Evolutionary conservation across 1,140 invertebrate species (phyloP).

Genomic region (Papilio polytes): DNA sequence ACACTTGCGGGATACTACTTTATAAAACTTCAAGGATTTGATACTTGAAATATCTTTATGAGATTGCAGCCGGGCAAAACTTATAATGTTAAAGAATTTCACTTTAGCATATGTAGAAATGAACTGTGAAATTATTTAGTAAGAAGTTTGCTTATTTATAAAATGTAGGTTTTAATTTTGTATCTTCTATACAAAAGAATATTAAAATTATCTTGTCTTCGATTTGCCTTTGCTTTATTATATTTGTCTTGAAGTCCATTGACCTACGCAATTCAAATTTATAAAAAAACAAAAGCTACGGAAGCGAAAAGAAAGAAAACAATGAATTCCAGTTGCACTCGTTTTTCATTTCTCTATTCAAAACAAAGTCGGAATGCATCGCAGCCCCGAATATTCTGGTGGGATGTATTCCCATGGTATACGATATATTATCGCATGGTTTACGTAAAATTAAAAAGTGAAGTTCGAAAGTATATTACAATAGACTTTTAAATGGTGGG

Average conservation of each 20-base stretch:
- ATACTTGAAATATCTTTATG: neutral
- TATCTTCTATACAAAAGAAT: too few relatives aligned
- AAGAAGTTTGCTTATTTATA: too few relatives aligned
- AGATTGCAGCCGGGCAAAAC: neutral
- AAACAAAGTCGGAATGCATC: constrained; percentile 36
- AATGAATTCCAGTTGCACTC: constrained; percentile 40
- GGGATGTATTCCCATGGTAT: constrained; percentile 42
- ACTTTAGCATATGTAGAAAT: neutral
- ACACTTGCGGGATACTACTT: constrained; percentile 19
- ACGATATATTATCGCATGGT: constrained; percentile 43
- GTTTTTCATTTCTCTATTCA: constrained; percentile 45
- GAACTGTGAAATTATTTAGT: too few relatives aligned
- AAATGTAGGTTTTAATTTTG: too few relatives aligned
- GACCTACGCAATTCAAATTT: constrained; percentile 35
- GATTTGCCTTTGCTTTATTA: neutral
- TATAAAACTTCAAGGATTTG: constrained; percentile 7
- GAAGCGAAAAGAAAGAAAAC: constrained; percentile 36
- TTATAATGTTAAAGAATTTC: neutral
- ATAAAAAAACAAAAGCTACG: constrained; percentile 40
- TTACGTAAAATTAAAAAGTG: constrained; percentile 25
- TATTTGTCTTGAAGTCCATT: constrained; percentile 21
- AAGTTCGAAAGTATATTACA: constrained; percentile 47
- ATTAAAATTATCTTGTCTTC: too few relatives aligned
- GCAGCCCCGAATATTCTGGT: neutral
- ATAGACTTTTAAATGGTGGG: constrained; percentile 51